These are phyloP conservation scores for Mormyrops boulengeri DNA, from an alignment of 2,797 vertebrate species.

Conservation along the genomic window DNA sequence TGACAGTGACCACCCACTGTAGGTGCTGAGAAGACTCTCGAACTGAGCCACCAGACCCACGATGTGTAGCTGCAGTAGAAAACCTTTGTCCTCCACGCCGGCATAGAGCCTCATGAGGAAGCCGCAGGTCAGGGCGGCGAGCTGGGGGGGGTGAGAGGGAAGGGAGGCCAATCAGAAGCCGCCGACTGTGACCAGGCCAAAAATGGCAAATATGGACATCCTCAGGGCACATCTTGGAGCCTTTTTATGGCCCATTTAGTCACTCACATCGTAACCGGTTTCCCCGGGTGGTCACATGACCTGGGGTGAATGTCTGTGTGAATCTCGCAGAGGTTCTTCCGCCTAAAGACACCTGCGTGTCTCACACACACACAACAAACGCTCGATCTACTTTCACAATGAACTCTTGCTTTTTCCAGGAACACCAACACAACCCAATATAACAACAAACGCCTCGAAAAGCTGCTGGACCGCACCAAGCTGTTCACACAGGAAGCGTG, in stretches of 20 bases:
- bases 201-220: background rate
- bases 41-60: constrained; percentile 90
- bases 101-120: constrained; percentile 86
- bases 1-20: constrained; percentile 73
- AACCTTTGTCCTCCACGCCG: constrained; percentile 78
- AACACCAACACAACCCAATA: background rate
- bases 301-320: background rate
- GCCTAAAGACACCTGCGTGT: background rate
- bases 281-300: background rate
- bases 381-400: background rate
- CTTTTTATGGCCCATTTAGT: background rate
- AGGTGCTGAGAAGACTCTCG: constrained; percentile 92
- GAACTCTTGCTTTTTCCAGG: background rate
- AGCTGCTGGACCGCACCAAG: background rate
- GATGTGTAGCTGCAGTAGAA: constrained; percentile 83
- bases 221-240: background rate
- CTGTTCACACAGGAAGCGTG: background rate
- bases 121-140: constrained; percentile 87
- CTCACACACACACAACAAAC: background rate
- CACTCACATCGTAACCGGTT: background rate
- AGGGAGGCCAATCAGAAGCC: background rate
- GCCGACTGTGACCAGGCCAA: background rate
- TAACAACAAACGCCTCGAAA: background rate
- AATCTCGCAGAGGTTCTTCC: background rate
- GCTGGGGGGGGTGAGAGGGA: constrained; percentile 52